Conservation (phyloP, 2,888 invertebrate species). For the Ennomos erosarius region DNA sequence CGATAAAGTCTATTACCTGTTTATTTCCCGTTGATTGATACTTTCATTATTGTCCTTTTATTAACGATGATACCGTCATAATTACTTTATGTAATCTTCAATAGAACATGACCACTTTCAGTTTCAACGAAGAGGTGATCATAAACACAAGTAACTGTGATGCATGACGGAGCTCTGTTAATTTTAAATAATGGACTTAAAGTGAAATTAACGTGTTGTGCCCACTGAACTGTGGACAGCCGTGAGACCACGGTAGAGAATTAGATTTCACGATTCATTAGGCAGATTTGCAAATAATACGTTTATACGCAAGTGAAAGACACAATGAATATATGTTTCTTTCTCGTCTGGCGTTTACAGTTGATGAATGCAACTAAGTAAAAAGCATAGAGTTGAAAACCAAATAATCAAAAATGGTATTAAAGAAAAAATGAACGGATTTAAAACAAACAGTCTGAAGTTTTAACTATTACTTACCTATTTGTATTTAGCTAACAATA, state of each 20-base stretch:
- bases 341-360: slow-evolving; percentile 1
- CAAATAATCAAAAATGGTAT: no score
- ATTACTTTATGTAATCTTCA: slow-evolving; percentile 14
- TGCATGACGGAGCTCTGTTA: slow-evolving; percentile 38
- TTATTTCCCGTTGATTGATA: no score
- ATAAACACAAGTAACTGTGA: slow-evolving; percentile 18
- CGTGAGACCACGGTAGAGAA: slow-evolving; percentile 36
- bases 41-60: no score
- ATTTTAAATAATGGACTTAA: slow-evolving; percentile 46
- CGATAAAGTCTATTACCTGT: no score
- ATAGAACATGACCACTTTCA: slow-evolving; percentile 59
- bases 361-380: neutral
- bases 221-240: slow-evolving; percentile 34
- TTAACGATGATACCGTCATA: no score
- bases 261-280: slow-evolving; percentile 40
- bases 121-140: slow-evolving; percentile 58
- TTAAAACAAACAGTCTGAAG: no score
- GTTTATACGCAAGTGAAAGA: slow-evolving; percentile 6
- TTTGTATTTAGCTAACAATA: neutral
- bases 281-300: slow-evolving; percentile 27
- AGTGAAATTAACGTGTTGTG: slow-evolving; percentile 43
- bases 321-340: neutral
- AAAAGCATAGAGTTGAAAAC: no score
- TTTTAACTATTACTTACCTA: neutral
- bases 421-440: no score